phyloP scores from a whole-genome alignment of 2,797 vertebrate genomes.

The Coregonus suidteri region DNA sequence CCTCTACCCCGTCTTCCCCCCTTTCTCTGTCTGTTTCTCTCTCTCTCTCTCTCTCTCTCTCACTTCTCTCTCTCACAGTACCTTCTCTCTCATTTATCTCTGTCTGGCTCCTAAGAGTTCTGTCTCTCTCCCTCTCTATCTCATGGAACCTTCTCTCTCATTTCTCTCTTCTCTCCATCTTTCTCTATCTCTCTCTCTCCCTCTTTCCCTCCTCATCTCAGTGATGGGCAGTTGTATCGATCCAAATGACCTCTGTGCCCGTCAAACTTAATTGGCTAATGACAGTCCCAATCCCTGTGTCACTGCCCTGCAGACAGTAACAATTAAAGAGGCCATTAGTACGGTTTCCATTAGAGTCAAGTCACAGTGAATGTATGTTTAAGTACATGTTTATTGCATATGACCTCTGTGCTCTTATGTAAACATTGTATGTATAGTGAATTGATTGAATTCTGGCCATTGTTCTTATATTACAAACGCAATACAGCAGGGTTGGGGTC shows the following conservation, averaged over 20 bases:
- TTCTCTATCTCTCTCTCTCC: not conserved
- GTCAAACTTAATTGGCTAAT: constrained; percentile 32
- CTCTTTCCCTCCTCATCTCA: not conserved
- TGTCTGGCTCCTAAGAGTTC: not conserved
- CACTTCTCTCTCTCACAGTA: not conserved
- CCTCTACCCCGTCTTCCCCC: no score
- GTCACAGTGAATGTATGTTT: constrained; percentile 2
- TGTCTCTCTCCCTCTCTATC: not conserved
- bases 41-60: not conserved
- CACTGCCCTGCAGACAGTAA: constrained; percentile 32
- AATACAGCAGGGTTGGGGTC: no score
- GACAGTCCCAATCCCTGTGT: constrained; percentile 25
- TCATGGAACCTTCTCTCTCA: not conserved
- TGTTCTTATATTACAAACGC: no score
- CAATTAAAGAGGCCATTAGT: constrained; percentile 38
- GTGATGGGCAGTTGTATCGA: constrained; percentile 37
- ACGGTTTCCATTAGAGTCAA: constrained; percentile 28
- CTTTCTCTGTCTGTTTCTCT: no score
- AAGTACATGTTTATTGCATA: constrained; percentile 9
- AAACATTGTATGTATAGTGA: constrained; percentile 10
- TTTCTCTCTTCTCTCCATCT: not conserved
- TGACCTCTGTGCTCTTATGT: constrained; percentile 25
- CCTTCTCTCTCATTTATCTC: not conserved
- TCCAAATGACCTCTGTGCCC: constrained; percentile 39
- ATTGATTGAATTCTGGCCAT: no score